These are phyloP conservation scores for Arrhamphus sclerolepis DNA, from an alignment of 2,797 vertebrate species.

Conservation along the genomic window DNA sequence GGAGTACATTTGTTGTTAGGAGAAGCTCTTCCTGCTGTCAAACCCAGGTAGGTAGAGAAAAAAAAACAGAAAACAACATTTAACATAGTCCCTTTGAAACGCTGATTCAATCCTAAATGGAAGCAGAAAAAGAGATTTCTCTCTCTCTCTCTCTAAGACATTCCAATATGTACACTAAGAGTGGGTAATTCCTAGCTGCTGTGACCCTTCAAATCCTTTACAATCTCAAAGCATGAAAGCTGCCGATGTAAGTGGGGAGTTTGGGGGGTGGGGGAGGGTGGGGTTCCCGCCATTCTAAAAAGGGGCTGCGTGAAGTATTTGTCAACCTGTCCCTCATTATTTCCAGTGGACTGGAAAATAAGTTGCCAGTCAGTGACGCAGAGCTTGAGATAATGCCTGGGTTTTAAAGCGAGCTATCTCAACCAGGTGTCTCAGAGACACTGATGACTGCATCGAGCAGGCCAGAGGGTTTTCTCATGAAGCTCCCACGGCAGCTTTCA, in stretches of 20 bases:
- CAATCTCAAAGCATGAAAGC: slow-evolving; percentile 61
- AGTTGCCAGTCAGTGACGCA: slow-evolving; percentile 74
- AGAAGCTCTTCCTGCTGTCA: slow-evolving; percentile 54
- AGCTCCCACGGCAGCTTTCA: slow-evolving; percentile 51
- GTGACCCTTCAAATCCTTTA: slow-evolving; percentile 49
- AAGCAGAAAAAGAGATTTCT: slow-evolving; percentile 12
- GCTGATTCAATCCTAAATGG: slow-evolving; percentile 43
- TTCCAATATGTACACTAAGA: slow-evolving; percentile 51
- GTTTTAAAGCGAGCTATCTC: slow-evolving; percentile 73
- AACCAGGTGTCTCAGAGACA: slow-evolving; percentile 65
- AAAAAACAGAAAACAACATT: neutral
- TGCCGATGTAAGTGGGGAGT: slow-evolving; percentile 49
- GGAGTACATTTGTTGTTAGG: slow-evolving; percentile 63
- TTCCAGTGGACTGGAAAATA: slow-evolving; percentile 85
- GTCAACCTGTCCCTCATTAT: slow-evolving; percentile 75
- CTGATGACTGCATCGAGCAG: slow-evolving; percentile 58
- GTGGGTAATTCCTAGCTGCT: slow-evolving; percentile 48
- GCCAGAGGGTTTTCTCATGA: slow-evolving; percentile 49
- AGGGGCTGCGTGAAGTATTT: slow-evolving; percentile 74
- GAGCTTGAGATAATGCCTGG: slow-evolving; percentile 67
- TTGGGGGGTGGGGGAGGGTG: slow-evolving; percentile 17
- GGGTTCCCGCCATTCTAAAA: slow-evolving; percentile 63
- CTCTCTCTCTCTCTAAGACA: slow-evolving; percentile 37
- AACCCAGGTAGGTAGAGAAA: slow-evolving; percentile 31
- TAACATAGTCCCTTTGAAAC: slow-evolving; percentile 29